phyloP scores from a whole-genome alignment of 1,140 invertebrate species.

The Scaptomyza graminum region DNA sequence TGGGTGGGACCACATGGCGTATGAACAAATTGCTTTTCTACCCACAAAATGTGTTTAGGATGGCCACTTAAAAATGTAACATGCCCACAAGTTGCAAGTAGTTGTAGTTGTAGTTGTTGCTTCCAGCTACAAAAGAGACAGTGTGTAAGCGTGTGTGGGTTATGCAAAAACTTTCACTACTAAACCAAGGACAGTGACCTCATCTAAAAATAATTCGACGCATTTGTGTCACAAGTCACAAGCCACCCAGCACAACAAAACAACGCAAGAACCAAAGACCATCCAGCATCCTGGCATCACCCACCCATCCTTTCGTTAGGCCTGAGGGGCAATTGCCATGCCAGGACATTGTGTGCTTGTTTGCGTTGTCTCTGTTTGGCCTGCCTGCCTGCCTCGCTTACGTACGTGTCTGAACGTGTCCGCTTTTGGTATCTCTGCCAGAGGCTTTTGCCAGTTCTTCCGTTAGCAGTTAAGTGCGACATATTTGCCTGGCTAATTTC shows the following conservation, averaged over 20 bases:
- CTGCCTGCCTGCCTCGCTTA: neutral
- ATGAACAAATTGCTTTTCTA: conserved; percentile 30
- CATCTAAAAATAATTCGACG: conserved; percentile 81
- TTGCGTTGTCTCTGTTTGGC: conserved; percentile 2
- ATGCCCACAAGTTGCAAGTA: conserved; percentile 53
- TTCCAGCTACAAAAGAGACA: conserved; percentile 50
- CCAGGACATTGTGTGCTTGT: conserved; percentile 45
- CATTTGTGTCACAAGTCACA: conserved; percentile 69
- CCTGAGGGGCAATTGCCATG: conserved; percentile 66
- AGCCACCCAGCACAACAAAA: conserved; percentile 12
- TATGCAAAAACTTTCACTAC: conserved; percentile 69
- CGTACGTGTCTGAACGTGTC: conserved; percentile 14
- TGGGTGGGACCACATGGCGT: conserved; percentile 12
- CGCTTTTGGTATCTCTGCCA: conserved; percentile 32
- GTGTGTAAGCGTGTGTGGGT: conserved; percentile 54
- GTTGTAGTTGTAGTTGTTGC: conserved; percentile 25
- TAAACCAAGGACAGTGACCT: conserved; percentile 75
- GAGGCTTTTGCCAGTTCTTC: conserved; percentile 36
- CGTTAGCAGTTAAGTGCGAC: conserved; percentile 75
- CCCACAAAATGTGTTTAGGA: conserved; percentile 26
- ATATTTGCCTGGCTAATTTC: conserved; percentile 80
- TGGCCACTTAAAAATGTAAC: conserved; percentile 38
- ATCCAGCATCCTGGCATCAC: neutral
- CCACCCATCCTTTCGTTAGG: conserved; percentile 29
- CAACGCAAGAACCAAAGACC: conserved; percentile 34